phyloP scores from a whole-genome alignment of 2,797 vertebrate genomes.

The Chromis chromis region DNA sequence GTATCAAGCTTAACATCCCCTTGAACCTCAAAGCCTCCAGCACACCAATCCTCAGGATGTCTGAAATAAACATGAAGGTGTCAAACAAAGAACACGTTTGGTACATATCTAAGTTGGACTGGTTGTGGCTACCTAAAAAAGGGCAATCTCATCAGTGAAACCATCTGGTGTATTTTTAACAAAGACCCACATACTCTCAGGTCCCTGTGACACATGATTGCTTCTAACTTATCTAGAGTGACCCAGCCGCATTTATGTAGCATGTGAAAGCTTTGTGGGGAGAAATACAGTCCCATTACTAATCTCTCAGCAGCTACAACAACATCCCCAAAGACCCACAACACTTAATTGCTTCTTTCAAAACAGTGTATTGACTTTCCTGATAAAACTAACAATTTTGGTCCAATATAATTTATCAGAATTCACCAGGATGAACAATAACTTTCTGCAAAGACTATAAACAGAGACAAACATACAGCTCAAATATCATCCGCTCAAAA shows the following conservation, averaged over 20 bases:
- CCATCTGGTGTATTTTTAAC: constrained; percentile 7
- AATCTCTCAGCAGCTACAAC: constrained; percentile 49
- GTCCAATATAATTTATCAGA: constrained; percentile 37
- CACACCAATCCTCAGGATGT: neutral
- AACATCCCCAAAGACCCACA: constrained; percentile 49
- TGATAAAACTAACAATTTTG: constrained; percentile 59
- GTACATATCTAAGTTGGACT: neutral
- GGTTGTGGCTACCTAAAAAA: neutral
- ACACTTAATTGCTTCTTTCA: constrained; percentile 63
- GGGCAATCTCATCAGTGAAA: neutral
- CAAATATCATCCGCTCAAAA: neutral
- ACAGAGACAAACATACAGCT: constrained; percentile 20
- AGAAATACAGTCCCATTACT: constrained; percentile 41
- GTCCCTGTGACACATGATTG: constrained; percentile 20
- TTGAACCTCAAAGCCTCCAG: constrained; percentile 8
- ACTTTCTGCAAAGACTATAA: constrained; percentile 37
- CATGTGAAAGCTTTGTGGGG: constrained; percentile 40
- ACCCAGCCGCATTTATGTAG: constrained; percentile 24
- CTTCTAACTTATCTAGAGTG: constrained; percentile 15
- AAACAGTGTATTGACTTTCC: constrained; percentile 55
- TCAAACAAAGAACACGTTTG: neutral
- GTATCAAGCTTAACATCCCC: constrained; percentile 8
- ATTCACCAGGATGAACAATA: constrained; percentile 50
- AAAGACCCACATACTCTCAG: constrained; percentile 13
- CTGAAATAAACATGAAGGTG: constrained; percentile 7